These are phyloP conservation scores for Notodonta ziczac DNA, from an alignment of 2,888 invertebrate genomes.

Conservation along the genomic window DNA sequence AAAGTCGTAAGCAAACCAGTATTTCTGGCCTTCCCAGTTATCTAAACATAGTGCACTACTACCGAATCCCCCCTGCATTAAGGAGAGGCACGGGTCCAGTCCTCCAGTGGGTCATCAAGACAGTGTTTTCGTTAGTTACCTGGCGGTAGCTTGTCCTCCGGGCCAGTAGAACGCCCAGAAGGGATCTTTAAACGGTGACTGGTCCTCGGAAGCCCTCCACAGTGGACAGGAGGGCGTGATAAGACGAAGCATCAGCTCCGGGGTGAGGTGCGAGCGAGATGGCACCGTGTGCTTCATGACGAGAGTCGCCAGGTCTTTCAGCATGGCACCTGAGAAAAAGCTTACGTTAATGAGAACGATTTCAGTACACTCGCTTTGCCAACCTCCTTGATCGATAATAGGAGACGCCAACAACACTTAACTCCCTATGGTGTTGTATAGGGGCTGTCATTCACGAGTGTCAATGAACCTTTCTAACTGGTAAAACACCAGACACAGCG, in stretches of 20 bases:
- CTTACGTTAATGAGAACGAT: background rate
- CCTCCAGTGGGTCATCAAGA: too few relatives aligned
- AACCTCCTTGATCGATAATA: too few relatives aligned
- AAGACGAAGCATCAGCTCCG: constrained; percentile 85
- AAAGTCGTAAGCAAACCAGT: too few relatives aligned
- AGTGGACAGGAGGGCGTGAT: constrained; percentile 86
- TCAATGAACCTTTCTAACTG: too few relatives aligned
- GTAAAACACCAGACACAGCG: too few relatives aligned
- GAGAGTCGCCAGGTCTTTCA: constrained; percentile 51
- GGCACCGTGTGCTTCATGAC: constrained; percentile 64
- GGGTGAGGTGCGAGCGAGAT: constrained; percentile 84
- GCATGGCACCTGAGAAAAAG: constrained; percentile 44
- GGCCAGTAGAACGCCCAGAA: constrained; percentile 93
- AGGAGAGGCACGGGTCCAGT: background rate
- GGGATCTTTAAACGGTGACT: constrained; percentile 83
- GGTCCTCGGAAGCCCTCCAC: constrained; percentile 76
- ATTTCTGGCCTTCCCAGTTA: too few relatives aligned
- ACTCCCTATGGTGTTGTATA: too few relatives aligned
- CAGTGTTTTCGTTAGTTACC: constrained; percentile 58
- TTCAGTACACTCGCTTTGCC: too few relatives aligned
- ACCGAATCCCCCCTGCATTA: background rate
- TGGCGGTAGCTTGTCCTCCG: constrained; percentile 88
- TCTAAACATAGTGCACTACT: too few relatives aligned
- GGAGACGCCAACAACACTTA: too few relatives aligned
- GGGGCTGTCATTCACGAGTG: too few relatives aligned